phyloP scores from a whole-genome alignment of 2,797 vertebrate genomes.

The Peromyscus eremicus region DNA sequence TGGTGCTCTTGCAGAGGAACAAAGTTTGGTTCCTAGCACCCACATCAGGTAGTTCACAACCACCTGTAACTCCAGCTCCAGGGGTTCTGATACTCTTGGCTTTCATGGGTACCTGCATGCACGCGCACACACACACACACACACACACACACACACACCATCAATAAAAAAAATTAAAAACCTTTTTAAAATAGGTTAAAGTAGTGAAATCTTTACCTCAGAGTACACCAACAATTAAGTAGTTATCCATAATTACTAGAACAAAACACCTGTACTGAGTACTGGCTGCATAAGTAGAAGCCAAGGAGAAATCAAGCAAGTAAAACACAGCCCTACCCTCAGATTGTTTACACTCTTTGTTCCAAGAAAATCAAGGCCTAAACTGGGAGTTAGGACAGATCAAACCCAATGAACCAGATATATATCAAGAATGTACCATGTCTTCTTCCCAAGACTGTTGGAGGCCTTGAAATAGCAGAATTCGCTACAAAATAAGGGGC shows the following conservation, averaged over 20 bases:
- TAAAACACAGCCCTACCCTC: conserved; percentile 50
- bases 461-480: not conserved
- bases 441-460: conserved; percentile 51
- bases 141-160: not conserved
- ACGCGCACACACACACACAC: too few species aligned
- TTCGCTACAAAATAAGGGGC: not conserved
- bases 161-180: not conserved
- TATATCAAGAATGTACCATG: conserved; percentile 56
- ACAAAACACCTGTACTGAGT: not conserved
- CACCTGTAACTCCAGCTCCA: not conserved
- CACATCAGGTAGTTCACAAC: not conserved
- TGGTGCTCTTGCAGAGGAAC: not conserved
- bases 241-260: not conserved
- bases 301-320: conserved; percentile 17
- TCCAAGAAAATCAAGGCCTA: conserved; percentile 59
- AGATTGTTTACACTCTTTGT: conserved; percentile 62
- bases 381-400: conserved; percentile 28
- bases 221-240: conserved; percentile 42
- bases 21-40: not conserved
- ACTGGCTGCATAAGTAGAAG: conserved; percentile 3
- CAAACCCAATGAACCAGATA: conserved; percentile 70
- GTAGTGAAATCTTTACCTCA: conserved; percentile 55
- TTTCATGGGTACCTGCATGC: not conserved
- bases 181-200: not conserved
- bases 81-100: not conserved